A percentile compares a stretch with the other conserved stretches of the same genome.
Conservation (phyloP, 2,797 vertebrate species). For the Alca torda region DNA sequence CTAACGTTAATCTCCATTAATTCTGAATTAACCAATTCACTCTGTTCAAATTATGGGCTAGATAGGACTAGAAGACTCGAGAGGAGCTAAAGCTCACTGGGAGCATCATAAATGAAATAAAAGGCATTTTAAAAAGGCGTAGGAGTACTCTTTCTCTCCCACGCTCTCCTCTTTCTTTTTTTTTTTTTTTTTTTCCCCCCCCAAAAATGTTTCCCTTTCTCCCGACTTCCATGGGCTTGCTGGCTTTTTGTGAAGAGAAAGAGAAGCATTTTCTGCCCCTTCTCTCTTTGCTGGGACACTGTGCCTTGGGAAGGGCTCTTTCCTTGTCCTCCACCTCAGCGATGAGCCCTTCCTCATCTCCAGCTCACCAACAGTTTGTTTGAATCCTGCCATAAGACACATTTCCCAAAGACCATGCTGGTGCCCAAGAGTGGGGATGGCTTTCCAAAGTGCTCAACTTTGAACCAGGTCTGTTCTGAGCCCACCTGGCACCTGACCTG, state of each 20-base stretch:
- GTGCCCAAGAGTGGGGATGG: not conserved
- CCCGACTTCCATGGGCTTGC: not conserved
- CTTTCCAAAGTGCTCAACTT: not conserved
- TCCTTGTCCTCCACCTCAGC: not conserved
- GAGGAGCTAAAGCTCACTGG: not conserved
- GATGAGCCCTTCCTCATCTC: not conserved
- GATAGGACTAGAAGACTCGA: not conserved
- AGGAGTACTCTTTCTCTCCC: not conserved
- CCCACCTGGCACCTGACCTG: not conserved
- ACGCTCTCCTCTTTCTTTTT: not conserved
- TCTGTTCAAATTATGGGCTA: not conserved
- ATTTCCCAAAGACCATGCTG: not conserved
- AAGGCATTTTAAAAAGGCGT: not conserved
- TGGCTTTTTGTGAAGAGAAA: not conserved
- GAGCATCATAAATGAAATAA: not conserved
- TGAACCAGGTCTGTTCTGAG: not conserved
- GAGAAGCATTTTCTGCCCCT: not conserved
- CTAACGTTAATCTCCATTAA: not conserved
- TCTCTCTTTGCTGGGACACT: not conserved
- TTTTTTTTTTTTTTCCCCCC: too few relatives aligned
- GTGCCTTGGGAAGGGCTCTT: not conserved
- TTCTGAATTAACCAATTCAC: not conserved
- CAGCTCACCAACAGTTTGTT: not conserved
- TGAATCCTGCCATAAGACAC: not conserved
- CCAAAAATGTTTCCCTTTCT: too few relatives aligned